Percentiles rank a stretch among this genome's conserved stretches.
These are phyloP conservation scores for Peromyscus maniculatus DNA, from an alignment of 2,113 vertebrate genomes.

Conservation along the genomic window DNA sequence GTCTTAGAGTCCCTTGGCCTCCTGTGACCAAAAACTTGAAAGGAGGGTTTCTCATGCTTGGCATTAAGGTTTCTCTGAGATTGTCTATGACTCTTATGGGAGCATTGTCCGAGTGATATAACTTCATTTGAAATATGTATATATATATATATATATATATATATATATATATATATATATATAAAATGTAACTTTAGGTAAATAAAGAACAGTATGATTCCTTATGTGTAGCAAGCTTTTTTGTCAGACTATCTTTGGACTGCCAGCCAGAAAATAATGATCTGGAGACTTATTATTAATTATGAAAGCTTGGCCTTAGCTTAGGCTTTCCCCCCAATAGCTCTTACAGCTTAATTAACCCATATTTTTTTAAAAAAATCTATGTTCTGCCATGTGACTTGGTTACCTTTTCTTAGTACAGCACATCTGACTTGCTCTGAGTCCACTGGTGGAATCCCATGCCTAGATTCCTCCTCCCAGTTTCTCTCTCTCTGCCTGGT, in stretches of 20 bases:
- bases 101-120: not conserved
- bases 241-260: too few species aligned
- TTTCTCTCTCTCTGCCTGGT: not conserved
- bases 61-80: not conserved
- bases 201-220: not conserved
- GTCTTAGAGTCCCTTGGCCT: not conserved
- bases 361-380: too few species aligned
- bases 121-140: not conserved
- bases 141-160: not conserved
- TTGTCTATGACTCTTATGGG: not conserved
- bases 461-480: not conserved
- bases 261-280: too few species aligned
- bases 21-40: not conserved
- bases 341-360: too few species aligned
- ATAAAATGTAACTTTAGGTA: not conserved
- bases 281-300: too few species aligned
- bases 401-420: not conserved
- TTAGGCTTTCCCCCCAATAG: too few species aligned
- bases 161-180: too few species aligned
- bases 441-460: not conserved
- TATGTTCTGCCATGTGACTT: too few species aligned
- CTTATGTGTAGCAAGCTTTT: not conserved
- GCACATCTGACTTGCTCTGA: not conserved
- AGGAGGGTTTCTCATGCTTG: not conserved
- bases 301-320: too few species aligned